These are phyloP conservation scores for Cheirogaleus major DNA, from an alignment of 2,797 vertebrate genomes.

Conservation along the genomic window DNA sequence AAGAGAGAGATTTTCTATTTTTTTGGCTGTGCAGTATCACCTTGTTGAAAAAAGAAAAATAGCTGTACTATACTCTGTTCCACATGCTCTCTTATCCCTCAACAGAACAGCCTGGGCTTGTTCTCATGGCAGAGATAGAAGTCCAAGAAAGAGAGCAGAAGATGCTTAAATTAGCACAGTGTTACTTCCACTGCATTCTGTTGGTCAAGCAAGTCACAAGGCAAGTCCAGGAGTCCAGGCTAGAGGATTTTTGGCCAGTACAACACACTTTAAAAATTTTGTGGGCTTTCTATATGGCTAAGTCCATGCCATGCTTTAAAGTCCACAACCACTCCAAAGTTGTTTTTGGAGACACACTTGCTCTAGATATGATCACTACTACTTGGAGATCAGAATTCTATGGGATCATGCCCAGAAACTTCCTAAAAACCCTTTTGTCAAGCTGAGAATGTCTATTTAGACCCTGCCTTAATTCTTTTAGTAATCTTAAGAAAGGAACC, in stretches of 20 bases:
- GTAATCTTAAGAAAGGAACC: neutral
- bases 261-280: neutral
- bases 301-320: neutral
- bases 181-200: neutral
- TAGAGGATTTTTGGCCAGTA: neutral
- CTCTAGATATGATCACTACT: neutral
- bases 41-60: neutral
- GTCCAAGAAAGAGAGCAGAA: neutral
- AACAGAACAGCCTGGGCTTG: neutral
- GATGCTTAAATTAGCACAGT: neutral
- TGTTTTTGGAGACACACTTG: neutral
- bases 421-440: conserved; percentile 2
- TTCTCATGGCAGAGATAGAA: neutral
- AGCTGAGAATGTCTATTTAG: neutral
- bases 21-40: neutral
- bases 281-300: neutral
- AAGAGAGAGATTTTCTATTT: neutral
- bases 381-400: neutral
- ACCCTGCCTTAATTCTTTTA: neutral
- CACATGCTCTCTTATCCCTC: neutral
- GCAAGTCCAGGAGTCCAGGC: neutral
- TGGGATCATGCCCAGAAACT: neutral
- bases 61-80: neutral
- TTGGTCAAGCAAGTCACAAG: neutral
- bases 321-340: neutral